Evolutionary conservation across 1,140 invertebrate genomes (phyloP).

Genomic region (Conopomorpha cramerella): DNA sequence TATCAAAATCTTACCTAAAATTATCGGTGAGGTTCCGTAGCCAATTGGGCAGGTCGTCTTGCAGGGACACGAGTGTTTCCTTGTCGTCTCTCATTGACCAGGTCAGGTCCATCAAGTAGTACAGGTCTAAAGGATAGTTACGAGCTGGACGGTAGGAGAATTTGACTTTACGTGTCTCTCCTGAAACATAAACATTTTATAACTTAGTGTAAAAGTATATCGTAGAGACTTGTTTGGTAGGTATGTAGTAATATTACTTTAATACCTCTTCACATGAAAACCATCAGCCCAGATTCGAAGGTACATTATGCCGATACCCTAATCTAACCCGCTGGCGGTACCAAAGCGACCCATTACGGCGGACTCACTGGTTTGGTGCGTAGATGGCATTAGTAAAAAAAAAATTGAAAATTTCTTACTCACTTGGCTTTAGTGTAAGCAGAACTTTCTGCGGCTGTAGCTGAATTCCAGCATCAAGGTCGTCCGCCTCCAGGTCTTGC

Average conservation of each 20-base stretch:
- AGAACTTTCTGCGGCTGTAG: slow-evolving; percentile 47
- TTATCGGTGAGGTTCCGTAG: slow-evolving; percentile 79
- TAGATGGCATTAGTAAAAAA: no score
- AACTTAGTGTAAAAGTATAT: background rate
- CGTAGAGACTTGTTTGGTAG: background rate
- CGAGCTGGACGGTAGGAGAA: slow-evolving; percentile 65
- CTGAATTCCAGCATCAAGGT: slow-evolving; percentile 29
- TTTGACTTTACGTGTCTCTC: slow-evolving; percentile 55
- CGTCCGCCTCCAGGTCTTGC: slow-evolving; percentile 27
- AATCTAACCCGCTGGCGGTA: no score
- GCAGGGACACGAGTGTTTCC: slow-evolving; percentile 75
- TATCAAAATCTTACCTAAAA: no score
- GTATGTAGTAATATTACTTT: background rate
- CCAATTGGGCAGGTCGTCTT: slow-evolving; percentile 65
- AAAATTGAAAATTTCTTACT: no score
- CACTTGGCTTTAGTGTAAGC: slow-evolving; percentile 42
- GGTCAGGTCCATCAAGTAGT: slow-evolving; percentile 90
- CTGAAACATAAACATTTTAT: slow-evolving; percentile 24
- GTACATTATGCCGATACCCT: no score
- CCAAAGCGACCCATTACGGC: background rate
- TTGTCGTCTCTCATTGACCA: slow-evolving; percentile 90
- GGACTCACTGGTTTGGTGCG: background rate
- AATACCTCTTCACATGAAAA: background rate
- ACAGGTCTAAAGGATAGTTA: slow-evolving; percentile 91
- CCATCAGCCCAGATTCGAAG: no score